Conservation (phyloP, 2,113 vertebrate genomes). For the Nothobranchius kuhntae region DNA sequence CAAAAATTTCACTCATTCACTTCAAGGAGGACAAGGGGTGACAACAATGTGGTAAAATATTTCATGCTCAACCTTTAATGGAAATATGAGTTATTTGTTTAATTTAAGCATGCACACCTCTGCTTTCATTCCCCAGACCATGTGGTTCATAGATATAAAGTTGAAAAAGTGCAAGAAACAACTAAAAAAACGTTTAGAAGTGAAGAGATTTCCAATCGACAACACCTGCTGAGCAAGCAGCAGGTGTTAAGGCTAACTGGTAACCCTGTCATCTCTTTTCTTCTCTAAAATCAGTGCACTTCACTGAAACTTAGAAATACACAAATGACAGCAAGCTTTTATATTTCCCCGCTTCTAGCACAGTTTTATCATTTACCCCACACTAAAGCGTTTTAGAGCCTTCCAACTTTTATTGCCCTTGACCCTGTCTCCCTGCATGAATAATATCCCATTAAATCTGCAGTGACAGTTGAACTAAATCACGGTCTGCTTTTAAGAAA, state of each 20-base stretch:
- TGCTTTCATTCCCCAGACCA: not conserved
- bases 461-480: constrained; percentile 65
- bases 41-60: no score
- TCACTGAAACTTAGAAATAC: constrained; percentile 17
- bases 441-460: constrained; percentile 73
- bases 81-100: no score
- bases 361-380: constrained; percentile 5
- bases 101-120: not conserved
- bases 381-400: constrained; percentile 30
- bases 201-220: constrained; percentile 16
- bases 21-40: no score
- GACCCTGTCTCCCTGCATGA: constrained; percentile 64
- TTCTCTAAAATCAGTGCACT: constrained; percentile 15
- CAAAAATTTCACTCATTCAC: no score
- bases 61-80: no score
- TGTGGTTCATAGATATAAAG: not conserved
- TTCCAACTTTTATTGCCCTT: constrained; percentile 49
- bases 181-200: constrained; percentile 7
- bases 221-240: constrained; percentile 13
- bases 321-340: constrained; percentile 24
- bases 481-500: constrained; percentile 54
- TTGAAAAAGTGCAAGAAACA: constrained; percentile 16
- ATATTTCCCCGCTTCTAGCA: constrained; percentile 27
- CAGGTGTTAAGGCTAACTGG: constrained; percentile 18
- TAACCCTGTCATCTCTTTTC: constrained; percentile 14